Base-by-base conservation (phyloP, 2,888 invertebrate genomes). In the Spilarctia lutea region DNA sequence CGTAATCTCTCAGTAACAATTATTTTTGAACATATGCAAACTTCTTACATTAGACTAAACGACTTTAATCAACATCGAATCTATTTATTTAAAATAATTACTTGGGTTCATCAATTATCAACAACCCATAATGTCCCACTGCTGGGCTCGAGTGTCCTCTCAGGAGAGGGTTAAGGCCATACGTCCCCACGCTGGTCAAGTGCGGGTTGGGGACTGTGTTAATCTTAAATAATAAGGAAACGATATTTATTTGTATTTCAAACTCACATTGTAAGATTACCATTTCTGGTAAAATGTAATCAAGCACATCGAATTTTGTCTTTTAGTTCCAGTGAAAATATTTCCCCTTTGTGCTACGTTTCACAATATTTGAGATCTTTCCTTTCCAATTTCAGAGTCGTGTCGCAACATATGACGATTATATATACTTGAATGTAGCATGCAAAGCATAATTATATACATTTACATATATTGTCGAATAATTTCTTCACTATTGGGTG, bases 381-480 rank as follows among this genome's bases (percentile, higher is more conserved):
- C 75, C 68, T 84, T 77, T 77, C 73, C 83, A 84, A 84, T 84
- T 81, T 84, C 39, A 78, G 72, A 52, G 73, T 60, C 81, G 42
- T 84, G 83, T 84, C 73, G 70, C 39, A 73, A 76, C 83, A 83
- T 83, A 68, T 79, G 84, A 73, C 79, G 76, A 76, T 70, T 78
- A 75, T 75, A 68, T 75, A 71, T 68, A 79, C 72, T 75, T 80
- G 70, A 11, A 80, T 77, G 79, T 77, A 74, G 35, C 10, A 70
- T 74, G 7, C 11, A 52, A 69, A 48, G 39, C 66, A 27, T 11
- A 11, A 42, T 6, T 11, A 74, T 13, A 33, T 48, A 45, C 13
- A 8, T 68, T 63, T 35, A 24, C n/a, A 65, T 18, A 60, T 33
- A 65, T 42, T 39, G 3, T 16, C 24, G n/a, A n/a, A 56, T 2